Evolutionary conservation across 2,888 invertebrate genomes (phyloP), one percentile per base, ranked within the genome.

Genomic region (Meiosimyza platycephala): DNA sequence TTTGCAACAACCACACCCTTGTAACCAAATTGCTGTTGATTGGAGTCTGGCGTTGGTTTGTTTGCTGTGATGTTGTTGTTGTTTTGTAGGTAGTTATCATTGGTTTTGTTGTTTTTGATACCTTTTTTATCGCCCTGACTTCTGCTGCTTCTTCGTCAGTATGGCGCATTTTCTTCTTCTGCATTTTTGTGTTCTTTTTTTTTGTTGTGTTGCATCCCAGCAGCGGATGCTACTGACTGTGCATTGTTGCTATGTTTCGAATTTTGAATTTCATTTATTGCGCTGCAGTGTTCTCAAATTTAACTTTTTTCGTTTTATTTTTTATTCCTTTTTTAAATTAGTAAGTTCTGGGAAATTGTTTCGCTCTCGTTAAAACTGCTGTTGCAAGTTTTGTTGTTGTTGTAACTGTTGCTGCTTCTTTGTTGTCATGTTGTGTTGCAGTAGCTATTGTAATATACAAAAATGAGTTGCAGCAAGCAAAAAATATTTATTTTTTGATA

Each of bases 371-470:
- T 63, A 15, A 18, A 16, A 15, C 48, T 63, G 47, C 16, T 47
- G 33, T 11, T 63, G 62, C 48, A 40, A 16, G 15, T 66, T 28
- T 54, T 66, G n/a, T 66, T 66, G n/a, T 66, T 66, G 54, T 54
- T 66, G 66, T 28, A 16, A 16, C 18, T 52, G 40, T 66, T 40
- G 51, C 54, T 40, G 51, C 54, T 18, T 66, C 54, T 66, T 13
- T 52, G 65, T 66, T 66, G 66, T 13, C 54, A 33, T 66, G 66
- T n/a, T 66, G 66, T 66, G 66, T n/a, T 66, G 66, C 33, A 16
- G 51, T 66, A 40, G 40, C 9, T 40, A 9, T 54, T 54, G 66
- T 54, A n/a, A n/a, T n/a, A 33, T 33, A 40, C 66, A 40, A 66
- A 54, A 18, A 40, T 66, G 52, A 12, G 9, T 18, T 40, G 40